Percentiles rank a stretch among this genome's conserved stretches.
Conservation (phyloP, 1,140 invertebrate genomes). For the Nylanderia fulva region DNA sequence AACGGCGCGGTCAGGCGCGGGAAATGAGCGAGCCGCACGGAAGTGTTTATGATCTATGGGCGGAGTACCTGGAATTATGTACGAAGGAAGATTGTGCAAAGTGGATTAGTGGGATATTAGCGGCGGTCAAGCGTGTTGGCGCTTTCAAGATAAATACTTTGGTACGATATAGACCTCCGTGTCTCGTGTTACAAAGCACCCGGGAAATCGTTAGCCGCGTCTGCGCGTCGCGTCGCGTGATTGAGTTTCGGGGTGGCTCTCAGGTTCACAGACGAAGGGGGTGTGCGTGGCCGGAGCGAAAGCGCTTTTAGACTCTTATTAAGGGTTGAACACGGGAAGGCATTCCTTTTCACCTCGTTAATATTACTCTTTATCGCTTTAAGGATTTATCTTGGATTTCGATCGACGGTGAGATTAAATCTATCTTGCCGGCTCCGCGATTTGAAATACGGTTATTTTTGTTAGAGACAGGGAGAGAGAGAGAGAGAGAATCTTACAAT, state of each 20-base stretch:
- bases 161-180: conserved; percentile 46
- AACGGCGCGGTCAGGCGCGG: conserved; percentile 1
- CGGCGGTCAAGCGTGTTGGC: conserved; percentile 57
- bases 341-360: conserved; percentile 51
- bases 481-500: not conserved
- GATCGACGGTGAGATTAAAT: conserved; percentile 18
- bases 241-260: conserved; percentile 34
- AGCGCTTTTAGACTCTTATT: conserved; percentile 39
- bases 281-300: conserved; percentile 40
- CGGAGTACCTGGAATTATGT: conserved; percentile 50
- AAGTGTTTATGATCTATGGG: conserved; percentile 61
- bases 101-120: conserved; percentile 61
- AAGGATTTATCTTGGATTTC: conserved; percentile 35
- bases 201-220: conserved; percentile 51
- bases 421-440: not conserved
- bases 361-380: not conserved
- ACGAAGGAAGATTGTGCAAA: conserved; percentile 58
- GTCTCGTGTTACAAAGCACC: conserved; percentile 55
- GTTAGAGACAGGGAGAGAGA: not conserved
- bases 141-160: conserved; percentile 62
- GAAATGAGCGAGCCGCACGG: conserved; percentile 36
- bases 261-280: not conserved
- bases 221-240: conserved; percentile 56
- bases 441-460: not conserved
- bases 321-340: conserved; percentile 1